Base-by-base conservation (phyloP, 2,113 vertebrate genomes). In the Lamprologus lemairii region DNA sequence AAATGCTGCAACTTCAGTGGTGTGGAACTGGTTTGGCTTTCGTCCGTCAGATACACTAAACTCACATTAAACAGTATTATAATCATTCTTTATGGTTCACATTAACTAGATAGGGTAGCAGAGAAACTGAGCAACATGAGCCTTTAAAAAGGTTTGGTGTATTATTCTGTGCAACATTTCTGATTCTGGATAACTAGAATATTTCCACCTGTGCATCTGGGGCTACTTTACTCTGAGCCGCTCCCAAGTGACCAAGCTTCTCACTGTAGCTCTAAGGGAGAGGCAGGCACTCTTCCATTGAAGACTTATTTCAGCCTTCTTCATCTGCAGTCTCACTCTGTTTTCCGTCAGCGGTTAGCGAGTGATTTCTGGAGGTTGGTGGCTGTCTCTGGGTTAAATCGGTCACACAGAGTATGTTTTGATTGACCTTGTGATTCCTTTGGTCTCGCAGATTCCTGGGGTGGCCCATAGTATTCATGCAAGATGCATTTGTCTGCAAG, bases 271-370 rank as follows among this genome's bases (percentile, higher is more conserved):
- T 65, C 33, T 35, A n/a, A 35, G 9, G 58, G 31, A 63, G 5
- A 60, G 16, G 1, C 28, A 0, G 31, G 9, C 58, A 35, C 9
- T 35, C 17, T n/a, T 63, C 9, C 31, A 63, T 35, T n/a, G 31
- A 35, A 35, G 9, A 7, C 4, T 37, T n/a, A 37, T 65, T 65
- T 65, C 19, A 1, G 33, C 33, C 4, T 0, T 0, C 19, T 37
- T 65, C 31, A 65, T 37, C 19, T 37, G 19, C 33, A 21, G 33
- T 5, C 33, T 68, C 63, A 40, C 19, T 68, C 63, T 40, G 16
- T 35, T 33, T 35, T 63, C 58, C 17, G 0, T 21, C 3, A 5
- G 19, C 2, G 1, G 33, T 40, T 68, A 21, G 63, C 11, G 1
- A 40, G 63, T 14, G 19, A 21, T 68, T 68, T 14, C 33, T 68